Base-by-base conservation (phyloP, 1,140 invertebrate genomes). In the Holcopasites calliopsidis region DNA sequence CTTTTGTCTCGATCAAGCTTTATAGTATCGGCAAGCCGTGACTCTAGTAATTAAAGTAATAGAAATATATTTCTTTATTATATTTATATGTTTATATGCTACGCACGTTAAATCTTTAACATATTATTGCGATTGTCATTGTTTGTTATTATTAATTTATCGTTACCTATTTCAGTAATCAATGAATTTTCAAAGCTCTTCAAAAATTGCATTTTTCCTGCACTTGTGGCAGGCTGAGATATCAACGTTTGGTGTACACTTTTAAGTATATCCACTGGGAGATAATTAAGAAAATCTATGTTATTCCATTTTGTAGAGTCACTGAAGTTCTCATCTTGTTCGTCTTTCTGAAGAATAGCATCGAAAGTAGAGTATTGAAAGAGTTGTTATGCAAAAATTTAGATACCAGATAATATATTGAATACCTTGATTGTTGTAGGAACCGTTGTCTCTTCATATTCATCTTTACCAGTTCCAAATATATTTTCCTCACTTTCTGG, bases 201-300 rank as follows among this genome's bases (percentile, higher is more conserved):
- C 23, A 91, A 83, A 82, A 90, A 91, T 16, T 78, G 31, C 18
- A 90, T 84, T 80, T 91, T 91, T 52, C 87, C 90, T 44, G 87
- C 78, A 2, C 85, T 55, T 28, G 83, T 86, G 3, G 77, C 58
- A 5, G 87, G 80, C 18, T 90, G 89, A 2, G 86, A 85, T 79
- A 86, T 86, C n/a, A 91, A 82, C 47, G 76, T 91, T 26, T 64
- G 79, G 50, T 91, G 90, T 55, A 91, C 90, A 54, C 66, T 83
- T 66, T 87, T 88, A n/a, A 91, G 75, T 64, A 90, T 79, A 60
- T 91, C 86, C 26, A 91, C 76, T 23, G 91, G 91, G 31, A 92
- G 66, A 73, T 88, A 90, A 69, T 89, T 75, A 4, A 89, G 35
- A 35, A 71, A n/a, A 5, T 61, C 42, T n/a, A 5, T 11, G 21